phyloP scores from a whole-genome alignment of 2,797 vertebrate species.

The Emys orbicularis region DNA sequence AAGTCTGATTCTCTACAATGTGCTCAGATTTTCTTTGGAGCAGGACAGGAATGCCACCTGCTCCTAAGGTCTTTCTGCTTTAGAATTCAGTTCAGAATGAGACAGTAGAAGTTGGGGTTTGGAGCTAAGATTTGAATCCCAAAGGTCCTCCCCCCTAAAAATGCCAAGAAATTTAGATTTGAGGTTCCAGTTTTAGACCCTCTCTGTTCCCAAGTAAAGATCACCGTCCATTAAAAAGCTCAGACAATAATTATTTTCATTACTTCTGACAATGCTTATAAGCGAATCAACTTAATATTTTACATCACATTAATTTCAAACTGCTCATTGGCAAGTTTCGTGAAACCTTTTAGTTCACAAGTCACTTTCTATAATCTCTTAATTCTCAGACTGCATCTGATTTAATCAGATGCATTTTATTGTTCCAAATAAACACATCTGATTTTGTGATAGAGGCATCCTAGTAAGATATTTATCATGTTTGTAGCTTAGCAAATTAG shows the following conservation, averaged over 20 bases:
- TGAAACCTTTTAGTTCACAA: not conserved
- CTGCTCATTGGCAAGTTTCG: rapidly evolving
- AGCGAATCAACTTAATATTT: not conserved
- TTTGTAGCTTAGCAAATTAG: not conserved
- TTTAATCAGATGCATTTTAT: not conserved
- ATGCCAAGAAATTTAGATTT: not conserved
- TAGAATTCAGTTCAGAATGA: not conserved
- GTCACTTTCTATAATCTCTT: not conserved
- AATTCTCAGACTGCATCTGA: not conserved
- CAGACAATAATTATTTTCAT: not conserved
- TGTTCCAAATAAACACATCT: not conserved
- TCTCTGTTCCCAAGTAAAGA: not conserved
- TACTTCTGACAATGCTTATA: not conserved
- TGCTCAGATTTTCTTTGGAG: not conserved
- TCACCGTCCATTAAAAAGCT: rapidly evolving
- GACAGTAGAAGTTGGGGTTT: not conserved
- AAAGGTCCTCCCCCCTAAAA: not conserved
- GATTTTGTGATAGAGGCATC: not conserved
- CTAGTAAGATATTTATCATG: constrained; percentile 14
- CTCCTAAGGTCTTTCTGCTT: not conserved
- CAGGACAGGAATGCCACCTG: not conserved
- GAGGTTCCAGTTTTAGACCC: not conserved
- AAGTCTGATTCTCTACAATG: not conserved
- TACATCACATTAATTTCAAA: not conserved
- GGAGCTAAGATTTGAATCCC: not conserved